These are phyloP conservation scores for Caranx melampygus DNA, from an alignment of 2,113 vertebrate species.

Conservation along the genomic window DNA sequence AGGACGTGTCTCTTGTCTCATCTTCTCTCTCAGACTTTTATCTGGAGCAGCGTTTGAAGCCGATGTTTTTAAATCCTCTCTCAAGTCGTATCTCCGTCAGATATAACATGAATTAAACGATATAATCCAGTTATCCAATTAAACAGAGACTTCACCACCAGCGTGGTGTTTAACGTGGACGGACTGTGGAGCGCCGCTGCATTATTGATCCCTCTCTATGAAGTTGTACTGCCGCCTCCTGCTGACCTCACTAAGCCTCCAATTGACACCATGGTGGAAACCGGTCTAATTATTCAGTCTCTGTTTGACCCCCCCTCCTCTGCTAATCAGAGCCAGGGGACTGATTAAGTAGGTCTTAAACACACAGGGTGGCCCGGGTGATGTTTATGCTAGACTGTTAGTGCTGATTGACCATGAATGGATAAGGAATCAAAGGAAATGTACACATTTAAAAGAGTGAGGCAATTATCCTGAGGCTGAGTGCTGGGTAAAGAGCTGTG, in stretches of 20 bases:
- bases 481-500: conserved; percentile 29
- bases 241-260: conserved; percentile 51
- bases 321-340: conserved; percentile 69
- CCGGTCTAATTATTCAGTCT: conserved; percentile 59
- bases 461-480: conserved; percentile 22
- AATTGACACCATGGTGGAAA: conserved; percentile 48
- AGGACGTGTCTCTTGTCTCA: too few species aligned
- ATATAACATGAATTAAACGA: not conserved
- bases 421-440: conserved; percentile 56
- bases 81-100: not conserved
- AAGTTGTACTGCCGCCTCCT: conserved; percentile 25
- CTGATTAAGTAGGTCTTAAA: conserved; percentile 69
- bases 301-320: conserved; percentile 65
- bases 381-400: conserved; percentile 61
- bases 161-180: conserved; percentile 9
- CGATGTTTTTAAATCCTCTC: not conserved
- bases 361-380: conserved; percentile 37
- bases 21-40: too few species aligned
- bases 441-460: conserved; percentile 19
- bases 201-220: conserved; percentile 55
- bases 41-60: not conserved
- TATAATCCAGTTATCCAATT: conserved; percentile 12
- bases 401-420: conserved; percentile 48
- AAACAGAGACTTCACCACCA: conserved; percentile 8
- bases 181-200: conserved; percentile 8